Conservation (phyloP, 2,797 vertebrate genomes). For the Distichodus sexfasciatus region DNA sequence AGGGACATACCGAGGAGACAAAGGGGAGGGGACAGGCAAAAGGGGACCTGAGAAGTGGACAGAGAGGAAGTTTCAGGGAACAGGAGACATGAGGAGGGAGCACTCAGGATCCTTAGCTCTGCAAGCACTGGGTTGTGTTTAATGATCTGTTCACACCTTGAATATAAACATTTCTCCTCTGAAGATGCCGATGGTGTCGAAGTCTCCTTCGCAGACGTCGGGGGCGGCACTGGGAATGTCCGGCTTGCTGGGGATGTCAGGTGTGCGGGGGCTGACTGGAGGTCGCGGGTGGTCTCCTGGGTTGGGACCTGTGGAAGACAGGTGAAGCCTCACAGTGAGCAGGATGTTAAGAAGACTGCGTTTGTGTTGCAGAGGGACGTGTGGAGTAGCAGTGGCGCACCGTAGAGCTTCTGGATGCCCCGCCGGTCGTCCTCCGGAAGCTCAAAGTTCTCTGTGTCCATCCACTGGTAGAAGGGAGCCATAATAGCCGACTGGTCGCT, state of each 20-base stretch:
- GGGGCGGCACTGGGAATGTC: slow-evolving; percentile 75
- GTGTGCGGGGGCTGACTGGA: slow-evolving; percentile 60
- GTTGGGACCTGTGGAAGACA: slow-evolving; percentile 57
- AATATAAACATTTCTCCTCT: slow-evolving; percentile 94
- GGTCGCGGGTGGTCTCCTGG: slow-evolving; percentile 59
- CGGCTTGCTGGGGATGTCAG: slow-evolving; percentile 62
- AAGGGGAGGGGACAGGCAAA: too few species aligned
- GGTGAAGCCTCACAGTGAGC: background rate
- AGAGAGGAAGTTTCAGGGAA: too few species aligned
- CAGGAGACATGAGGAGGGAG: too few species aligned
- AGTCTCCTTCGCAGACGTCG: slow-evolving; percentile 87
- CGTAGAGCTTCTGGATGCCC: slow-evolving; percentile 89
- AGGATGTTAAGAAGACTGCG: too few species aligned
- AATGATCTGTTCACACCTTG: slow-evolving; percentile 71
- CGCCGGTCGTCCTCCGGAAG: slow-evolving; percentile 86
- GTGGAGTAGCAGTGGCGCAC: slow-evolving; percentile 62
- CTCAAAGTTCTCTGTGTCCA: slow-evolving; percentile 87
- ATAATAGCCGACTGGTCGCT: slow-evolving; percentile 90
- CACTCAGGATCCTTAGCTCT: too few species aligned
- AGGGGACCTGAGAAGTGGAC: too few species aligned
- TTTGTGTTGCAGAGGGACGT: too few species aligned
- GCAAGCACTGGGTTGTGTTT: too few species aligned
- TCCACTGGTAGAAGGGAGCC: slow-evolving; percentile 96
- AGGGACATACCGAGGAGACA: too few species aligned
- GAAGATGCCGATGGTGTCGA: slow-evolving; percentile 85